Base-by-base conservation (phyloP, 2,113 vertebrate genomes). In the Sakesphorus luctuosus region DNA sequence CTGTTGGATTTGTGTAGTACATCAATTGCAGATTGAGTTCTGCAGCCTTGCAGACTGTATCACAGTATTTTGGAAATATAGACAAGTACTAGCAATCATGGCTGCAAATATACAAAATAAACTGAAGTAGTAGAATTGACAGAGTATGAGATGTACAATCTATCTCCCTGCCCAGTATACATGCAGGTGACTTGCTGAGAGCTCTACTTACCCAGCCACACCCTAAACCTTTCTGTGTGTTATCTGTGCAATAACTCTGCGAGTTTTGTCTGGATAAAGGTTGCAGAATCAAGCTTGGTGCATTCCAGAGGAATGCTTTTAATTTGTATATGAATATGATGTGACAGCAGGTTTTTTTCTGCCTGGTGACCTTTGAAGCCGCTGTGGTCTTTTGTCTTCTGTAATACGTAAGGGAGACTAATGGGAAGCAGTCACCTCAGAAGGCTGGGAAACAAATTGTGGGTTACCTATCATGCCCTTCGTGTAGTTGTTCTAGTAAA, bases 221-320 rank as follows among this genome's bases (percentile, higher is more conserved):
- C 92, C 92, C 66, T 56, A 7, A 68, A 80, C 80, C n/a, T 55
- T 78, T 59, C 47, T 18, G 1, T 44, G 21, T 75, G 44, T 55
- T 96, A 59, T 76, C 81, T 73, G 31, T 91, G 93, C 15, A 33
- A 3, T 86, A 94, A 29, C 85, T 90, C 47, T 84, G 80, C 88
- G 75, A 81, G 89, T 90, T 94, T 86, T 92, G 53, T 90, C 90
- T 86, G 79, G 79, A 59, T 95, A 53, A 87, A 93, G 87, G 55
- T 31, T 80, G 85, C 72, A 93, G 82, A 90, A 67, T 80, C 35
- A 35, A 90, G 85, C 40, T 94, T 6, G 0, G 43, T 89, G 68
- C 50, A 29, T 95, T 90, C 49, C 83, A 87, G 81, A 78, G 68
- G 71, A 95, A 81, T 63, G 75, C 58, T 43, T 89, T 83, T 88